Evolutionary conservation across 2,113 vertebrate genomes (phyloP).

Genomic region (Notarius lentiginosus): DNA sequence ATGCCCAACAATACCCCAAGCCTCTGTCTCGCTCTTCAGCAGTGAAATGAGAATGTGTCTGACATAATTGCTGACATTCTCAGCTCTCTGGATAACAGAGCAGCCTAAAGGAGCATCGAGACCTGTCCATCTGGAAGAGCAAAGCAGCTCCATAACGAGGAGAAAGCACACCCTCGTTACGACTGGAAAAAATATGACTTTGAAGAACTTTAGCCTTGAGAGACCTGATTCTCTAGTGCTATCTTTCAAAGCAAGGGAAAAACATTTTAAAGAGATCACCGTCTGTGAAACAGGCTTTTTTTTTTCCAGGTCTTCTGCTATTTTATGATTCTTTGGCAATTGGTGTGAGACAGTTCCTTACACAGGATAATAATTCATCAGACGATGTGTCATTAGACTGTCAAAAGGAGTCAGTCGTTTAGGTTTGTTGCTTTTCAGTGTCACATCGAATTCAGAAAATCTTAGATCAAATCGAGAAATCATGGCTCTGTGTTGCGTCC

Average conservation of each 20-base stretch:
- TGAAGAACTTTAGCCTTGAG: neutral
- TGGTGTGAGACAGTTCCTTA: neutral
- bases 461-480: neutral
- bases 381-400: neutral
- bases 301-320: neutral
- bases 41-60: conserved; percentile 27
- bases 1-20: conserved; percentile 20
- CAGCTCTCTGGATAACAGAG: conserved; percentile 58
- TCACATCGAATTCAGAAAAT: neutral
- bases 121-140: conserved; percentile 49
- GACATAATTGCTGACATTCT: conserved; percentile 62
- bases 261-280: neutral
- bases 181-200: conserved; percentile 20
- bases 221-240: neutral
- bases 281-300: neutral
- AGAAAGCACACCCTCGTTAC: conserved; percentile 2
- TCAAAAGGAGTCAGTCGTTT: neutral
- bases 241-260: neutral
- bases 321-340: neutral
- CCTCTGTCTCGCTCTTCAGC: conserved; percentile 19
- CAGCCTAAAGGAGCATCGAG: conserved; percentile 47
- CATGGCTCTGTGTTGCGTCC: neutral
- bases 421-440: neutral
- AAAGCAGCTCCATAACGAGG: conserved; percentile 53
- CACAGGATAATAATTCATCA: neutral